phyloP scores from a whole-genome alignment of 2,797 vertebrate species.

The Molossus alvarezi region DNA sequence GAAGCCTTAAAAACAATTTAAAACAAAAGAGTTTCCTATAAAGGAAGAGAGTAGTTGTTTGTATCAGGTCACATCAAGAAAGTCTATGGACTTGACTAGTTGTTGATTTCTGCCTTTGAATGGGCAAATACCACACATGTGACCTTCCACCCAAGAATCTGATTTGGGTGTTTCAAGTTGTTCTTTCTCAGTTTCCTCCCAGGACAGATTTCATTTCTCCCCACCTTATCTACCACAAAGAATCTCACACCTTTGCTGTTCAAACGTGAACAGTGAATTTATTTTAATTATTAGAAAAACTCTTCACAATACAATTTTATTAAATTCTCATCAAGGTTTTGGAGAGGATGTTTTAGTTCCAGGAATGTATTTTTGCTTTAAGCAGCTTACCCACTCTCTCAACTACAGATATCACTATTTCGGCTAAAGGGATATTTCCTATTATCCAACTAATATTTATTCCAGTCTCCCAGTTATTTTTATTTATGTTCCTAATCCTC shows the following conservation, averaged over 20 bases:
- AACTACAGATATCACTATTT: not conserved
- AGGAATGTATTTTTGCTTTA: not conserved
- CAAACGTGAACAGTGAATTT: not conserved
- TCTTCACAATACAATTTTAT: not conserved
- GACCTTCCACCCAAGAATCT: rapidly evolving
- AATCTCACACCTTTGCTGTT: not conserved
- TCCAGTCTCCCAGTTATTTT: not conserved
- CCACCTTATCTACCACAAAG: not conserved
- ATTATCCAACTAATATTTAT: not conserved
- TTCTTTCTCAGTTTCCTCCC: not conserved
- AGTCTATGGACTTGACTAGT: not conserved
- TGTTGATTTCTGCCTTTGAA: not conserved
- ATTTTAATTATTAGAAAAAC: not conserved
- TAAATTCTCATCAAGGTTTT: not conserved
- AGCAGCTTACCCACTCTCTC: too few relatives aligned
- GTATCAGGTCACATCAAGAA: too few relatives aligned
- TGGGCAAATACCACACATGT: rapidly evolving
- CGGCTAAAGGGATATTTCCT: not conserved
- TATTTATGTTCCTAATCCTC: not conserved
- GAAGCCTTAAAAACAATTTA: not conserved
- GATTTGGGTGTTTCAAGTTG: rapidly evolving
- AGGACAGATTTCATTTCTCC: not conserved
- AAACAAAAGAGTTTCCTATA: not conserved
- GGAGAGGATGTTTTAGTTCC: not conserved
- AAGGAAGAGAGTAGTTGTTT: not conserved